Evolutionary conservation across 2,888 invertebrate genomes (phyloP).

Genomic region (Choreutis nemorana): DNA sequence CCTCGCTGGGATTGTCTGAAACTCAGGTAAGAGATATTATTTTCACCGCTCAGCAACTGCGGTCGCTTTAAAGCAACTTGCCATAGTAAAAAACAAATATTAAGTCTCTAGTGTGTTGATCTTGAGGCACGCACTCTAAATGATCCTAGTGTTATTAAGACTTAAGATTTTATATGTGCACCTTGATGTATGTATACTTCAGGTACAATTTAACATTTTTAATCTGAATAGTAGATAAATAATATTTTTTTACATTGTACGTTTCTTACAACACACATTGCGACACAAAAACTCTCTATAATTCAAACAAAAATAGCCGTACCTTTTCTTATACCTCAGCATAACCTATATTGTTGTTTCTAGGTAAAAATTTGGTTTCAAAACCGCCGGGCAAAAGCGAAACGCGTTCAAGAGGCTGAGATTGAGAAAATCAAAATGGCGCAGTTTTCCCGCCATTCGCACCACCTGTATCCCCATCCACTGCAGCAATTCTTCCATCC

Average conservation of each 20-base stretch:
- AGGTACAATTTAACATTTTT: too few relatives aligned
- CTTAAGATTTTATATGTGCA: background rate
- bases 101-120: too few relatives aligned
- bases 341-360: constrained; percentile 41
- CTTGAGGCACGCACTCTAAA: background rate
- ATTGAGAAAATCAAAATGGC: constrained; percentile 93
- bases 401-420: constrained; percentile 97
- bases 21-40: constrained; percentile 40
- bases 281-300: background rate
- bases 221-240: too few relatives aligned
- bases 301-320: background rate
- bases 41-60: constrained; percentile 97
- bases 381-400: constrained; percentile 95
- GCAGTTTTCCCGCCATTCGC: constrained; percentile 69
- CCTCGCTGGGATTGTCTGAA: constrained; percentile 80
- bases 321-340: background rate
- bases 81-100: background rate
- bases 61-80: constrained; percentile 95
- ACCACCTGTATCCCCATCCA: constrained; percentile 67
- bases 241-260: too few relatives aligned
- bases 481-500: constrained; percentile 70
- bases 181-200: too few relatives aligned
- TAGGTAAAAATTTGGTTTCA: constrained; percentile 93
- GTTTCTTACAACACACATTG: background rate
- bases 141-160: background rate